Percentiles rank a stretch among this genome's conserved stretches.
Conservation (phyloP, 2,888 invertebrate species). For the Biston betularia region DNA sequence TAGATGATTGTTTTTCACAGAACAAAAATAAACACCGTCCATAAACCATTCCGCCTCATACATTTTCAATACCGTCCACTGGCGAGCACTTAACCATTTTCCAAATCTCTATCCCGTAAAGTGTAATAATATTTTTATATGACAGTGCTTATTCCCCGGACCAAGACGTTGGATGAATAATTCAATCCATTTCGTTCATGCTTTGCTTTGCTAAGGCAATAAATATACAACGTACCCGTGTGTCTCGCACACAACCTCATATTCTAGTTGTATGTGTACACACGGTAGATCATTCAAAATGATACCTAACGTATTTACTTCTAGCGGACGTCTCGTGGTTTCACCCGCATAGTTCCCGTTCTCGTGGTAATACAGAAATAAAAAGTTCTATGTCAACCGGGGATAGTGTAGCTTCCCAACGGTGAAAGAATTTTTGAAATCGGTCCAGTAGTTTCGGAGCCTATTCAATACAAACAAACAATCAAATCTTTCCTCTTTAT, state of each 20-base stretch:
- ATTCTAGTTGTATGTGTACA: too few relatives aligned
- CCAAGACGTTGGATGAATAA: constrained; percentile 55
- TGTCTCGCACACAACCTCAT: neutral
- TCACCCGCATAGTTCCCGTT: too few relatives aligned
- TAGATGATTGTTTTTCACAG: constrained; percentile 9
- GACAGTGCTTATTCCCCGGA: constrained; percentile 33
- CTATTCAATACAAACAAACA: too few relatives aligned
- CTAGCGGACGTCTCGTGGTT: too few relatives aligned
- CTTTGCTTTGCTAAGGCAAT: constrained; percentile 51
- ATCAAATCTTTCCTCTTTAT: too few relatives aligned
- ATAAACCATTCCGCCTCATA: constrained; percentile 23
- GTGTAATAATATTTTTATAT: constrained; percentile 36
- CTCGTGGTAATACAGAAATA: too few relatives aligned
- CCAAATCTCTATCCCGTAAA: constrained; percentile 32
- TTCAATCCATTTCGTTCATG: constrained; percentile 53
- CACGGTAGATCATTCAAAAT: too few relatives aligned
- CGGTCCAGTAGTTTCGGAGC: too few relatives aligned
- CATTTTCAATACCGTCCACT: constrained; percentile 34
- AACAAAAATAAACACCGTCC: constrained; percentile 1
- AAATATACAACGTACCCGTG: constrained; percentile 44
- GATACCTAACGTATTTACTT: too few relatives aligned
- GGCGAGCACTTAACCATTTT: constrained; percentile 31
- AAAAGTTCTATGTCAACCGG: too few relatives aligned
- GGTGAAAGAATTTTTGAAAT: too few relatives aligned
- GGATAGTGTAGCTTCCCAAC: too few relatives aligned